Conservation (phyloP, 2,797 vertebrate species). For the Fratercula arctica region DNA sequence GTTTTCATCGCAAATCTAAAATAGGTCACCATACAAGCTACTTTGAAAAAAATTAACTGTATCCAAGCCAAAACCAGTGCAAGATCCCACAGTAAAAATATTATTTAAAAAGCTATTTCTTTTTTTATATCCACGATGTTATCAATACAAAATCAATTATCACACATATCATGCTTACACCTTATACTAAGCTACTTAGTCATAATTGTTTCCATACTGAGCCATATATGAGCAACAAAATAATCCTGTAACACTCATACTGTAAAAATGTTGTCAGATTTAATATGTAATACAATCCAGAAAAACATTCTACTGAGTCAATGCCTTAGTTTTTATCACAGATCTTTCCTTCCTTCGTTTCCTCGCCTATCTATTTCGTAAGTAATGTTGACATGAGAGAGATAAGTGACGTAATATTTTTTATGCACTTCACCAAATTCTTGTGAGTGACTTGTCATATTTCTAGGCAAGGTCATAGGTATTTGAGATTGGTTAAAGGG, state of each 20-base stretch:
- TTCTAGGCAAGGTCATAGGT: background rate
- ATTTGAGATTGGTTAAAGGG: background rate
- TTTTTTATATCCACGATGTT: background rate
- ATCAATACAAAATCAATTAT: background rate
- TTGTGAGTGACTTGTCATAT: background rate
- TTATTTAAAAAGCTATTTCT: background rate
- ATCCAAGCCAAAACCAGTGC: background rate
- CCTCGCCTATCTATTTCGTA: background rate
- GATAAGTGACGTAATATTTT: background rate
- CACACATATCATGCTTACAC: background rate
- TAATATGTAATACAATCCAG: background rate
- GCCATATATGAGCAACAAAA: background rate
- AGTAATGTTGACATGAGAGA: background rate
- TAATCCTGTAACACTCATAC: background rate
- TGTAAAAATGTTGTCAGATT: background rate
- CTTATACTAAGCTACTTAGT: background rate
- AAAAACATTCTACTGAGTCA: background rate
- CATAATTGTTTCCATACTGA: background rate
- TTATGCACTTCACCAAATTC: background rate
- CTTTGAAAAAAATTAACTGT: background rate
- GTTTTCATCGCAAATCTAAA: background rate
- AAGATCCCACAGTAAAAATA: background rate
- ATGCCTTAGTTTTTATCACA: background rate
- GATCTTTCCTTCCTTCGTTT: background rate
- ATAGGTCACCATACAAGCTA: fast-evolving